phyloP scores from a whole-genome alignment of 2,888 invertebrate genomes.

The Mythimna impura region DNA sequence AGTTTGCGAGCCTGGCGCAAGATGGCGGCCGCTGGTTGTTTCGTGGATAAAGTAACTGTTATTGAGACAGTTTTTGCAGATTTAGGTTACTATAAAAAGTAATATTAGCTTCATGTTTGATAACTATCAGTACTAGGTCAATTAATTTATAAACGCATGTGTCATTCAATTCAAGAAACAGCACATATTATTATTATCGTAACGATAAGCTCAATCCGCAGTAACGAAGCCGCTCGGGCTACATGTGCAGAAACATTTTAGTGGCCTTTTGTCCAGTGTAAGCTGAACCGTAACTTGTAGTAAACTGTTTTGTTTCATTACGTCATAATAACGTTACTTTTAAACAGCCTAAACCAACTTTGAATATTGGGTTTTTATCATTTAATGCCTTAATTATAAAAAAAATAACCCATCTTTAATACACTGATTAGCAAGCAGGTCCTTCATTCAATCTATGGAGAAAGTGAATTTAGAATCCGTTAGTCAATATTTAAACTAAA shows the following conservation, averaged over 20 bases:
- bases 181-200: slow-evolving; percentile 19
- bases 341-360: neutral
- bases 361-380: neutral
- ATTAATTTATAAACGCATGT: slow-evolving; percentile 11
- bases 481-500: no score
- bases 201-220: slow-evolving; percentile 13
- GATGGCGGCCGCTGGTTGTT: slow-evolving; percentile 32
- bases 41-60: slow-evolving; percentile 3
- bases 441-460: no score
- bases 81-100: neutral
- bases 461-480: no score
- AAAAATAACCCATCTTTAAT: no score
- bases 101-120: neutral
- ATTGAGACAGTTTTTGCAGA: slow-evolving; percentile 4
- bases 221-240: neutral
- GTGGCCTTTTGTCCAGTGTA: neutral
- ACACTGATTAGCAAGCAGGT: no score
- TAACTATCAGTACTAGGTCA: slow-evolving; percentile 2
- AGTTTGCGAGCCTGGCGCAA: slow-evolving; percentile 6
- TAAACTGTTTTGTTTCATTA: neutral
- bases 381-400: no score
- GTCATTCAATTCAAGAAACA: slow-evolving; percentile 22
- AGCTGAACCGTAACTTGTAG: neutral
- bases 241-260: no score
- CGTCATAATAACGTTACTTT: neutral